Base-by-base conservation (phyloP, 2,888 invertebrate genomes). In the Rutpela maculata region DNA sequence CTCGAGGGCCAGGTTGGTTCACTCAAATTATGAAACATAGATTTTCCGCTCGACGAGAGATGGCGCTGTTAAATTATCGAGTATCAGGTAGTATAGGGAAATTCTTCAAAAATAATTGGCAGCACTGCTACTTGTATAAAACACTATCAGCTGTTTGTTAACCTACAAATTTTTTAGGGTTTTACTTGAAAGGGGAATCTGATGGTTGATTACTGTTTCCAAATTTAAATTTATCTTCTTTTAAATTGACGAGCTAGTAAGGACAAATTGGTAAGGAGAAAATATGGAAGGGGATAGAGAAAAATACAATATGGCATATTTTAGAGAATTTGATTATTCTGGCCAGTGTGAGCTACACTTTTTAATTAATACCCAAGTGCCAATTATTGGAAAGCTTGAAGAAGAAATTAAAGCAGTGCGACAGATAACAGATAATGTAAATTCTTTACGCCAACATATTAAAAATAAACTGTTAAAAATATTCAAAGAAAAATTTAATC, bases 301-400 rank as follows among this genome's bases (percentile, higher is more conserved):
- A 38, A 26, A 66, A 43, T 66, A 66, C 43, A 9, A n/a, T 0
- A 31, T 70, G 7, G 81, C 82, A 17, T 78, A 80, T 79, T 80
- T 82, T 22, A 76, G 82, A 50, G 70, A 78, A 70, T 65, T 68
- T 17, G 38, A 60, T 18, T 5, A 66, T 17, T 66, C 50, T 10
- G 76, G 74, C 31, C 80, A 80, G 55, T 83, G 80, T 60, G 81
- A 79, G 73, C 67, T 83, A 19, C 66, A 59, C 10, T 83, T 83
- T 62, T 18, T 59, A 65, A 59, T 83, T 15, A 72, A 75, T 15
- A 69, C 72, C 0, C 26, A 78, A 55, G 10, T 80, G 12, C 59
- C 65, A 19, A 75, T 75, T 26, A 17, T 75, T 15, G 79, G 78
- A 12, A 18, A 72, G 10, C 1, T 81, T 10, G 43, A 77, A 55